Evolutionary conservation across 1,140 invertebrate species (phyloP).

Genomic region (Calliphora vicina): DNA sequence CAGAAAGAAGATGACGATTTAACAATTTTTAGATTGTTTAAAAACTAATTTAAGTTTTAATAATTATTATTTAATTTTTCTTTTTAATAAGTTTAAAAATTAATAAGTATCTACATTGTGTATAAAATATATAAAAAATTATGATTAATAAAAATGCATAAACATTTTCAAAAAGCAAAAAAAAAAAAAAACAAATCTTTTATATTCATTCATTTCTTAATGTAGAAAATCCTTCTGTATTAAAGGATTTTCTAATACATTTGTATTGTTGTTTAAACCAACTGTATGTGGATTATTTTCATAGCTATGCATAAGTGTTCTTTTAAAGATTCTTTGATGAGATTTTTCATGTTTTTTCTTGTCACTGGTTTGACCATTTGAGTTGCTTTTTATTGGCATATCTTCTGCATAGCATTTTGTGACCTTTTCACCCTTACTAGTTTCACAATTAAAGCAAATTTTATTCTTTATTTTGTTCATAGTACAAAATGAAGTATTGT

Average conservation of each 20-base stretch:
- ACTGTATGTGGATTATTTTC: slow-evolving; percentile 36
- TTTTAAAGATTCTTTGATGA: slow-evolving; percentile 52
- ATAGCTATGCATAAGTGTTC: slow-evolving; percentile 52
- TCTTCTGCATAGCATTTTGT: slow-evolving; percentile 30
- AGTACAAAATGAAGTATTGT: neutral
- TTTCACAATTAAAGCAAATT: slow-evolving; percentile 44
- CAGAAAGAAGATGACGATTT: neutral
- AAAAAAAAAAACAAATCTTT: too few relatives aligned
- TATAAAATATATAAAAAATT: neutral
- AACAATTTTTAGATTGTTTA: slow-evolving; percentile 10
- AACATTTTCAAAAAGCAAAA: neutral
- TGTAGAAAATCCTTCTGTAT: neutral
- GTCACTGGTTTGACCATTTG: neutral
- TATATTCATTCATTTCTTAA: neutral
- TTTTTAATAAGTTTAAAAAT: slow-evolving; percentile 1
- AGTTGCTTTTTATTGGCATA: neutral
- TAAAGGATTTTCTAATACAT: neutral
- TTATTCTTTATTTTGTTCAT: neutral
- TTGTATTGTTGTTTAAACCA: neutral
- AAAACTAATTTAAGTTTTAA: slow-evolving; percentile 19
- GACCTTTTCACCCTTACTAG: slow-evolving; percentile 41
- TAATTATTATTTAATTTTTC: neutral
- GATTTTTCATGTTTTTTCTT: slow-evolving; percentile 30
- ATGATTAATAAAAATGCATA: neutral
- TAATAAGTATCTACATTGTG: slow-evolving; percentile 1